phyloP scores from a whole-genome alignment of 2,797 vertebrate genomes.

The Anas bernieri region DNA sequence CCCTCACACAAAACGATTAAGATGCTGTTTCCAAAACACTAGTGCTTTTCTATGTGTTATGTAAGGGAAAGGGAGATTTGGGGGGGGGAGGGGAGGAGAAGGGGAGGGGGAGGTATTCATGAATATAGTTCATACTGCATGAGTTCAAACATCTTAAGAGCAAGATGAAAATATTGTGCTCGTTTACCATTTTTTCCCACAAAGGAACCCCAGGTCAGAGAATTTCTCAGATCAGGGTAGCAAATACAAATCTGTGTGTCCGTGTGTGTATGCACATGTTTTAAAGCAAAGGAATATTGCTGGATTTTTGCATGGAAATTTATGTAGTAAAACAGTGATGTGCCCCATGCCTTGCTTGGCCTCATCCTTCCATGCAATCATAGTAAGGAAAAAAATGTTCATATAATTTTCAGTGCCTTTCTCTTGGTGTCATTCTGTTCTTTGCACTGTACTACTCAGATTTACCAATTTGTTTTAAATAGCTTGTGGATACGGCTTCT shows the following conservation, averaged over 20 bases:
- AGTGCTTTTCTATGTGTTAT: not conserved
- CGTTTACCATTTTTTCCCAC: not conserved
- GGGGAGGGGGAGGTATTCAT: not conserved
- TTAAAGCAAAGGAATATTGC: not conserved
- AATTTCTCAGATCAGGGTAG: not conserved
- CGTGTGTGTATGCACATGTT: accelerated
- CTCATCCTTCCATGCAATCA: not conserved
- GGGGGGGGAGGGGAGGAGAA: no score
- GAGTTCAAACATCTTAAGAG: not conserved
- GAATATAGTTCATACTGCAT: accelerated
- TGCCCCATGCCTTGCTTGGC: not conserved
- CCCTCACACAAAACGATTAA: not conserved
- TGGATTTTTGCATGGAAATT: not conserved
- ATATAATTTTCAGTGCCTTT: not conserved
- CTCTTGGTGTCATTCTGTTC: not conserved
- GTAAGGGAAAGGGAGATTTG: not conserved
- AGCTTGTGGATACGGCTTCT: slow-evolving; percentile 52
- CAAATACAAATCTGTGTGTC: not conserved
- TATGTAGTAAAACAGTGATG: not conserved
- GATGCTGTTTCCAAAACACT: not conserved
- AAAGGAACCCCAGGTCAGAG: not conserved
- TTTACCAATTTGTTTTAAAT: slow-evolving; percentile 61
- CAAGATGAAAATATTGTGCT: not conserved
- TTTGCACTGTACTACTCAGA: not conserved
- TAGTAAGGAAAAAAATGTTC: not conserved